Evolutionary conservation across 2,797 vertebrate species (phyloP).

Genomic region (Liparis tanakae): DNA sequence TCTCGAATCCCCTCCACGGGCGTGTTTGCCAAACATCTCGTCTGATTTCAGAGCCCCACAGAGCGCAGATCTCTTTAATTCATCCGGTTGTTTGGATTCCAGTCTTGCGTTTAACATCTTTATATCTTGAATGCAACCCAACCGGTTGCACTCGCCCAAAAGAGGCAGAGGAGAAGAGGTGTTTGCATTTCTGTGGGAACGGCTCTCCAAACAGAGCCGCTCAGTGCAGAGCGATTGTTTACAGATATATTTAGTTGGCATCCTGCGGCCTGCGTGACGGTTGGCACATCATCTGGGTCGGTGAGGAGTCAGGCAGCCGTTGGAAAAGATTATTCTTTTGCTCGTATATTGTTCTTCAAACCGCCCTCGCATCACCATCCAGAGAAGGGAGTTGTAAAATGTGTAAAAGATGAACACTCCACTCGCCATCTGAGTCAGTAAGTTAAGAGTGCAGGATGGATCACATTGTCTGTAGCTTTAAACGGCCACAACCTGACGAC

Average conservation of each 20-base stretch:
- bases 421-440: constrained; percentile 7
- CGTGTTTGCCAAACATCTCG: constrained; percentile 56
- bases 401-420: constrained; percentile 15
- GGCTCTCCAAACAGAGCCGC: constrained; percentile 69
- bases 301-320: constrained; percentile 40
- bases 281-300: constrained; percentile 74
- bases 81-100: constrained; percentile 64
- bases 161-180: constrained; percentile 60
- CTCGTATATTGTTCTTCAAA: constrained; percentile 26
- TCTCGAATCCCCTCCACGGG: constrained; percentile 38
- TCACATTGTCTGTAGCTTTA: constrained; percentile 32
- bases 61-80: constrained; percentile 57
- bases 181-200: constrained; percentile 76
- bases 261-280: constrained; percentile 66
- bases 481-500: background rate
- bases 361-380: constrained; percentile 1
- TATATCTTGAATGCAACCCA: constrained; percentile 30
- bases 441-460: constrained; percentile 38
- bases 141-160: constrained; percentile 42
- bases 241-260: constrained; percentile 72
- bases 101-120: constrained; percentile 19
- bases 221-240: constrained; percentile 67
- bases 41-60: constrained; percentile 53
- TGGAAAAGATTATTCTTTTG: constrained; percentile 28
- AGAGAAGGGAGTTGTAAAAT: constrained; percentile 21